Evolutionary conservation across 2,113 vertebrate species (phyloP).

Genomic region (Nesoenas mayeri): DNA sequence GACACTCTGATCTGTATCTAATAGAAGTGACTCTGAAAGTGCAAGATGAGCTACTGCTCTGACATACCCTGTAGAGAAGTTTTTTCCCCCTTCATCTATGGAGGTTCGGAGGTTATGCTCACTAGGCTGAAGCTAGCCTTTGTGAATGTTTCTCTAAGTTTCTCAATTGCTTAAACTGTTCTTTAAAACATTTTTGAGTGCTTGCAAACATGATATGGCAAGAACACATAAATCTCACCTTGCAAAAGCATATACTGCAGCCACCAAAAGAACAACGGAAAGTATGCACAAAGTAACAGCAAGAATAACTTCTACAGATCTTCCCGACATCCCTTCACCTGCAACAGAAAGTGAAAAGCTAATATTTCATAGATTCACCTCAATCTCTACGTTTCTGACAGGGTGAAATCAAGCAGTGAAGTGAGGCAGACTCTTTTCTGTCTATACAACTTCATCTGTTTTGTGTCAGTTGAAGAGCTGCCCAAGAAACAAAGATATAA

Average conservation of each 20-base stretch:
- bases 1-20: not conserved
- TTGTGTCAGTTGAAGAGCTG: not conserved
- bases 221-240: conserved; percentile 76
- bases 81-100: not conserved
- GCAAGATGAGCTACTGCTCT: not conserved
- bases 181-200: not conserved
- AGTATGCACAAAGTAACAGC: conserved; percentile 91
- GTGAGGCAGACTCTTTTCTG: not conserved
- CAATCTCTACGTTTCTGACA: not conserved
- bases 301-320: conserved; percentile 91
- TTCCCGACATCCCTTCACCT: conserved; percentile 85
- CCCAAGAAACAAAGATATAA: not conserved
- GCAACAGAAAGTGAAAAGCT: conserved; percentile 33
- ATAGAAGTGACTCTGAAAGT: not conserved
- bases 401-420: not conserved
- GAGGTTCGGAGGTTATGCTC: not conserved
- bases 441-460: not conserved
- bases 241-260: conserved; percentile 89
- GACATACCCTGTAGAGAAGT: not conserved
- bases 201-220: not conserved
- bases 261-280: conserved; percentile 86
- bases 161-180: not conserved
- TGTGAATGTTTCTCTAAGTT: not conserved
- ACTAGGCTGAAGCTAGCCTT: not conserved
- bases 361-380: not conserved